Conservation (phyloP, 2,113 vertebrate genomes). For the Atlantisia rogersi region DNA sequence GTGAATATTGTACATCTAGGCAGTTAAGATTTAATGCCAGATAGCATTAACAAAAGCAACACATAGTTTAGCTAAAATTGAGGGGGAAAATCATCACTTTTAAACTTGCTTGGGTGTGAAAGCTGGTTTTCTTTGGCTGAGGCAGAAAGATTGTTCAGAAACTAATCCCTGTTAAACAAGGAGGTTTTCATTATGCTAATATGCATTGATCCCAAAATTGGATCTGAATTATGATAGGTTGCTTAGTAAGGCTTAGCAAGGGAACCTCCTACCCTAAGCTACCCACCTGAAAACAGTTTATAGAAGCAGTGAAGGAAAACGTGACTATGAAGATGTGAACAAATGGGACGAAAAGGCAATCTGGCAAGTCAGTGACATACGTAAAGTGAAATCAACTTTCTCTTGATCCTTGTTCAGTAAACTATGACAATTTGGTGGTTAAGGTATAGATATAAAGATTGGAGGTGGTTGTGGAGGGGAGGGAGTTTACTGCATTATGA, state of each 20-base stretch:
- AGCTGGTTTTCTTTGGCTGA: neutral
- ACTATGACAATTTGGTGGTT: neutral
- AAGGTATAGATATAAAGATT: neutral
- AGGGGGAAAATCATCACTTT: neutral
- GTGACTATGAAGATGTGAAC: accelerated
- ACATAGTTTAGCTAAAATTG: neutral
- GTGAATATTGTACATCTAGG: neutral
- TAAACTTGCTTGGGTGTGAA: neutral
- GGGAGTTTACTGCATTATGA: neutral
- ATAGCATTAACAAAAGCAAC: neutral
- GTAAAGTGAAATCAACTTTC: neutral
- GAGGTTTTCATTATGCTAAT: neutral
- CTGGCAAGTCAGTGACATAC: neutral
- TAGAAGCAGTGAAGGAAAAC: neutral
- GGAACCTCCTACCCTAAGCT: neutral
- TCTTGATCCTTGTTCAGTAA: neutral
- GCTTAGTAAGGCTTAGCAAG: neutral
- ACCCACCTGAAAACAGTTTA: neutral
- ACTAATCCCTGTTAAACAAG: too few species aligned
- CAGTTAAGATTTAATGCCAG: neutral
- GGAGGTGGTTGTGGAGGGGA: neutral
- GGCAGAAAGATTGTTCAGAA: neutral
- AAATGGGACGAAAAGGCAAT: neutral
- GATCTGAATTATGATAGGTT: neutral
- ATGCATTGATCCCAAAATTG: accelerated